Base-by-base conservation (phyloP, 2,113 vertebrate genomes). In the Cyrtonyx montezumae region DNA sequence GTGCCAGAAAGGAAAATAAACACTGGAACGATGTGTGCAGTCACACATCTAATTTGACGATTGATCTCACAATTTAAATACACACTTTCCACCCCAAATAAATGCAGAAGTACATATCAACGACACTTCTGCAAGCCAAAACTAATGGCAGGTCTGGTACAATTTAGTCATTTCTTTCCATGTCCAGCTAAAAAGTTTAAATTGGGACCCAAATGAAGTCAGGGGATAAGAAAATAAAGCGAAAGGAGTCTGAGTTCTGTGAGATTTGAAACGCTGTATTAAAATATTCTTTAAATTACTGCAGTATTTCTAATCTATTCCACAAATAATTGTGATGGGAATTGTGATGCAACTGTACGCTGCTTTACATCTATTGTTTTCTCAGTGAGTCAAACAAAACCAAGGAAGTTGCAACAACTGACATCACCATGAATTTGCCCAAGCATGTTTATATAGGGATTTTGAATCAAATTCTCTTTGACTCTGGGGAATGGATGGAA, bases 1-100 rank as follows among this genome's bases (percentile, higher is more conserved):
- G 97, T 97, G 95, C 95, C 95, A 96, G 96, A 96, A 98, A 98
- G 92, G 95, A 98, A 98, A 98, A 98, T 98, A 98, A 98, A 98
- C 97, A 98, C 49, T 92, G 90, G 51, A 79, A 94, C 67, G 94
- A 92, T 87, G 95, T 95, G 91, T 95, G 96, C 90, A 79, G 96
- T 95, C 95, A 96, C 90, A 95, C 89, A 67, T 97, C 91, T 96
- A 91, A 83, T 97, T 96, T 94, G 93, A 95, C 46, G 97, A 97
- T 94, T 96, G 68, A 91, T 95, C 94, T 94, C 95, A 91, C 96
- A 93, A 97, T 93, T 96, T 94, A 94, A 95, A 97, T 95, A 93
- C 96, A 96, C 82, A 88, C 95, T 96, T 96, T 90, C 96, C 95
- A 97, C 90, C 87, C 71, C 53, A 76, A 93, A 94, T 96, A 93